Percentiles rank a stretch among this genome's conserved stretches.
Evolutionary conservation across 2,797 vertebrate species (phyloP).

Genomic region (Pelochelys cantorii): DNA sequence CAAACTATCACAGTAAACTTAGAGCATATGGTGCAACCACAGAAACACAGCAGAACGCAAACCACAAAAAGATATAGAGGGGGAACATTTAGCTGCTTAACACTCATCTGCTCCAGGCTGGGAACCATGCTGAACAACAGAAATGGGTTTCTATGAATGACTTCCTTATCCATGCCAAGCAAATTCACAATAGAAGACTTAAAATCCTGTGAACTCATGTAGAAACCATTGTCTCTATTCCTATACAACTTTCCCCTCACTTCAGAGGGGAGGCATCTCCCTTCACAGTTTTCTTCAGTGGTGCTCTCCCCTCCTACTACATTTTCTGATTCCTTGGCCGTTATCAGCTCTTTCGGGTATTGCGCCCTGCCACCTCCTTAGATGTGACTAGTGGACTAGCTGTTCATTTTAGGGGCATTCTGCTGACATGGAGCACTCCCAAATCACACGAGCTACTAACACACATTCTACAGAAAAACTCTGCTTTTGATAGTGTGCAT

Average conservation of each 20-base stretch:
- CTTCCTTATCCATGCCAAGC: background rate
- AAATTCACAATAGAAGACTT: background rate
- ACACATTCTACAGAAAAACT: background rate
- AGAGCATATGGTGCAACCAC: constrained; percentile 58
- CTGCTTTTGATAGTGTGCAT: background rate
- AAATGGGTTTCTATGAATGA: background rate
- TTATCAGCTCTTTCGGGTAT: background rate
- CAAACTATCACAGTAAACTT: constrained; percentile 63
- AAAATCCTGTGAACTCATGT: constrained; percentile 5
- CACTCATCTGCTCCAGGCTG: constrained; percentile 28
- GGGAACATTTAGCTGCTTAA: constrained; percentile 32
- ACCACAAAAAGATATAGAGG: constrained; percentile 39
- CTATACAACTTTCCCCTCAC: background rate
- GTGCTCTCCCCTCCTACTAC: background rate
- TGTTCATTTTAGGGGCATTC: background rate
- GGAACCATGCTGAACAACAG: constrained; percentile 17
- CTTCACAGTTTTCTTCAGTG: background rate
- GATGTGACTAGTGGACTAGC: background rate
- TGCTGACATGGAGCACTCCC: background rate
- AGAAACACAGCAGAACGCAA: constrained; percentile 57
- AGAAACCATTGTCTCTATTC: background rate
- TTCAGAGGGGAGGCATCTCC: background rate
- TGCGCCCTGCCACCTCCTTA: background rate
- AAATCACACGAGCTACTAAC: background rate
- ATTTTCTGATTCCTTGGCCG: background rate